Base-by-base conservation (phyloP, 64 coral and sea anemone genomes). In the Montipora sp. region DNA sequence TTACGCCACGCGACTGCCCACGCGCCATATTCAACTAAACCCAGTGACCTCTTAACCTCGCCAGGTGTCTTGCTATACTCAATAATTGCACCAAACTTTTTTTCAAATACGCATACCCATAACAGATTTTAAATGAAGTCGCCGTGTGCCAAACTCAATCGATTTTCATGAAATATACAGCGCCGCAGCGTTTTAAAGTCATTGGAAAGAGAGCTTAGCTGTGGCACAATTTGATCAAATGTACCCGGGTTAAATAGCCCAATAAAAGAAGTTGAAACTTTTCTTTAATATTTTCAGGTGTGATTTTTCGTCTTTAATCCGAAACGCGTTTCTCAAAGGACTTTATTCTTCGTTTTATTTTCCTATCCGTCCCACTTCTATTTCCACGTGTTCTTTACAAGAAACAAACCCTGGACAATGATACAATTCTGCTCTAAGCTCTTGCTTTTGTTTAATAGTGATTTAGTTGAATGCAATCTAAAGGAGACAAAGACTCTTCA, bases 1-100 rank as follows among this genome's bases (percentile, higher is more conserved):
- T 58, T 77, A 90, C 89, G 95, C 91, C 95, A 97, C 91, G 92
- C 91, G 91, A 91, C 76, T 57, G 9, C 68, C 92, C 95, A 96
- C 95, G 95, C 95, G 95, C 87, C 89, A 5, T 86, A 86, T 93
- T 91, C 80, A 63, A 93, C 66, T 47, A 6, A 59, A 74, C 65
- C 77, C 61, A 67, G 90, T 67, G 92, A 90, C 77, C 78, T 51
- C 79, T 59, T 89, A 65, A 87, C 78, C 87, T 4, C 49, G 73
- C 95, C 95, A 97, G 95, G 92, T 97, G 95, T 82, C 71, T 75
- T 1, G 18, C 19, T 22, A 7, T 49, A 10, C 61, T 71, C 6
- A 70, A 85, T 85, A 85, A 72, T 72, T 85, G 82, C 47, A 85
- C 82, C 50, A 81, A 85, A 85, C 82, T 83, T 83, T 58, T 83